Evolutionary conservation across 1,140 invertebrate genomes (phyloP), one percentile per base, ranked within the genome.

Genomic region (Condylostylus longicornis): DNA sequence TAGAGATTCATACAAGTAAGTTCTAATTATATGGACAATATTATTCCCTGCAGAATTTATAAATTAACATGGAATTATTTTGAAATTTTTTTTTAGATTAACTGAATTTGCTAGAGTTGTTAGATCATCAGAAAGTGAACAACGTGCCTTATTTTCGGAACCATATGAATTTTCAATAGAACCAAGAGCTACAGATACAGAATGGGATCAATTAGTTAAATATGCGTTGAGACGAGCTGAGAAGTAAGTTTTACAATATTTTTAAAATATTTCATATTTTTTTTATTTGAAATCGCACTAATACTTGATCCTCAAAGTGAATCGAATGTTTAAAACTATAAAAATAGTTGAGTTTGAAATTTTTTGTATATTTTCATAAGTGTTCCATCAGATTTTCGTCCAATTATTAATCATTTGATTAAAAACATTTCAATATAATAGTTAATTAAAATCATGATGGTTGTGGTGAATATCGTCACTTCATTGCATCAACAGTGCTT

Each of bases 191-290:
- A 69, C 72, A n/a, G 79, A 83, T 40, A 70, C 73, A 1, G 78
- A 83, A 54, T 84, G 80, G 80, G 79, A 83, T 49, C 71, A 74
- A 23, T 59, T 83, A 14, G 66, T 82, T 14, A 81, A 83, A 58
- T 83, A 79, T 49, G 72, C 72, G 6, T 61, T 74, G 46, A 70
- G 79, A 38, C 74, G 77, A 46, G 68, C 71, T 61, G 79, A 74
- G 65, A 68, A 69, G 67, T 76, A 60, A 63, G 53, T 45, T 38
- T 34, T 34, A 12, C 6, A 15, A 18, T 30, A n/a, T n/a, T n/a
- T n/a, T n/a, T n/a, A n/a, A n/a, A n/a, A n/a, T n/a, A n/a, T n/a
- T n/a, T n/a, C n/a, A n/a, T n/a, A n/a, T n/a, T n/a, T n/a, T n/a
- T n/a, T n/a, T n/a, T n/a, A n/a, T n/a, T n/a, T n/a, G n/a, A n/a